Evolutionary conservation across 2,797 vertebrate species (phyloP).

Genomic region (Onychomys torridus): DNA sequence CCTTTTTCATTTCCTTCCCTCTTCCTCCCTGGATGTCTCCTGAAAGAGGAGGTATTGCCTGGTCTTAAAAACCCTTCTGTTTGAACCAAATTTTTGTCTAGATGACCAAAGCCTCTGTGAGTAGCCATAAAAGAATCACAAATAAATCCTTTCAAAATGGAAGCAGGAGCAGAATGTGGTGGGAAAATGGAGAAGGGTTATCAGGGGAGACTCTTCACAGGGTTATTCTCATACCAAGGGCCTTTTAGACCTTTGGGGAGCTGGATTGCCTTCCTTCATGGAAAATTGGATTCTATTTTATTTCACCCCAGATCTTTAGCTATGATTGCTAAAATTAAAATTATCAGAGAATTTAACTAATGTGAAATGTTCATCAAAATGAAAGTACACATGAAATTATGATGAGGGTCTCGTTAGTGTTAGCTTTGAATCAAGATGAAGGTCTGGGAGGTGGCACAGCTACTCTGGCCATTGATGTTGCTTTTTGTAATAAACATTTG

Average conservation of each 20-base stretch:
- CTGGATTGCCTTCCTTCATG: slow-evolving; percentile 35
- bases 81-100: slow-evolving; percentile 30
- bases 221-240: background rate
- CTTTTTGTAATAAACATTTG: slow-evolving; percentile 38
- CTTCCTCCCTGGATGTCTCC: background rate
- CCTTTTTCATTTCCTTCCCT: background rate
- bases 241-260: slow-evolving; percentile 32
- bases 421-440: background rate
- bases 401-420: background rate
- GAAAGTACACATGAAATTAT: background rate
- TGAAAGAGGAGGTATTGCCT: slow-evolving; percentile 45
- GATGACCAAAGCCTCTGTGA: background rate
- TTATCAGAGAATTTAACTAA: slow-evolving; percentile 52
- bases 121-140: background rate
- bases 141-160: slow-evolving; percentile 22
- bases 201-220: background rate
- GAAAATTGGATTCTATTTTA: background rate
- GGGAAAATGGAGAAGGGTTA: background rate
- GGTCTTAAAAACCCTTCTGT: background rate
- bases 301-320: slow-evolving; percentile 3
- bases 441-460: background rate
- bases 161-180: background rate
- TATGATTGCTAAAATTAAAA: slow-evolving; percentile 25
- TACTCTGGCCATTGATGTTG: background rate
- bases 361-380: background rate